Evolutionary conservation across 1,140 invertebrate species (phyloP).

Genomic region (Drosophila kohkoa): DNA sequence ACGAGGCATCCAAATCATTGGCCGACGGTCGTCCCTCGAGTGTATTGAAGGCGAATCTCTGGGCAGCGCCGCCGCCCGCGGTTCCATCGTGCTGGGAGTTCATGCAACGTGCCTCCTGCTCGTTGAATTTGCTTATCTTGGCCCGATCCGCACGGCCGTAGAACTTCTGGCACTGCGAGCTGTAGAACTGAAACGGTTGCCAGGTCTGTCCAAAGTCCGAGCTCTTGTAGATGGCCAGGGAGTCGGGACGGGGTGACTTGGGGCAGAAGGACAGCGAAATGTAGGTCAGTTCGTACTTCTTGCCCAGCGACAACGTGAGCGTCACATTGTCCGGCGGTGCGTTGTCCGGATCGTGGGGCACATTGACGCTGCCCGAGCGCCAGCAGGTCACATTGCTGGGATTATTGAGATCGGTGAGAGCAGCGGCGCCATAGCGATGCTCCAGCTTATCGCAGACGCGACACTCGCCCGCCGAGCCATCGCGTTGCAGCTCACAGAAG

Average conservation of each 20-base stretch:
- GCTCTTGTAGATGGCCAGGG: constrained; percentile 98
- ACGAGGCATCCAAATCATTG: constrained; percentile 96
- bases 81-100: constrained; percentile 90
- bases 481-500: constrained; percentile 89
- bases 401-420: constrained; percentile 98
- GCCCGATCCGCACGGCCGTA: constrained; percentile 93
- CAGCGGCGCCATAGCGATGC: constrained; percentile 86
- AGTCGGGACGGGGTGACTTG: constrained; percentile 94
- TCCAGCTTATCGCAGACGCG: constrained; percentile 95
- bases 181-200: constrained; percentile 98
- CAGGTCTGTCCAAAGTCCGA: constrained; percentile 97
- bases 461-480: constrained; percentile 88
- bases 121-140: constrained; percentile 96
- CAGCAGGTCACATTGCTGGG: constrained; percentile 99
- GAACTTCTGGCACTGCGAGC: constrained; percentile 94
- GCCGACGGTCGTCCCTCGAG: constrained; percentile 97
- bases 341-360: constrained; percentile 88
- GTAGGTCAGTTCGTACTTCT: constrained; percentile 99
- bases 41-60: constrained; percentile 97
- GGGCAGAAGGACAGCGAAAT: constrained; percentile 98
- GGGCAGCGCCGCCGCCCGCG: constrained; percentile 86
- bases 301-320: constrained; percentile 95
- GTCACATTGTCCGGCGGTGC: constrained; percentile 96
- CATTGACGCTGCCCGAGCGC: constrained; percentile 94
- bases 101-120: constrained; percentile 97